Percentiles rank a stretch among this genome's conserved stretches.
Evolutionary conservation across 2,888 invertebrate genomes (phyloP).

Genomic region (Eristalis pertinax): DNA sequence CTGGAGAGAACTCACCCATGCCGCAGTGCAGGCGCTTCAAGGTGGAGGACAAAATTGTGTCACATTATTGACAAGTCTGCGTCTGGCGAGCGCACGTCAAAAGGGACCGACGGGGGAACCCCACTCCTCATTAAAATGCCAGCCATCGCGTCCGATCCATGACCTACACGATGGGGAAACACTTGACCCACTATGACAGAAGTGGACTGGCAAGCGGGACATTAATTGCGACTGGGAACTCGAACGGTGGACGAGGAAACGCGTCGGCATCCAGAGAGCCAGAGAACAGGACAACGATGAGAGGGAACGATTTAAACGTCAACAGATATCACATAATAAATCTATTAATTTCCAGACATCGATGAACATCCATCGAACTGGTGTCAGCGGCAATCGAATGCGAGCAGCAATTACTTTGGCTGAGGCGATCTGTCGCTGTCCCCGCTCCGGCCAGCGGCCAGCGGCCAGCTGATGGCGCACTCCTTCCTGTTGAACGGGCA

Average conservation of each 20-base stretch:
- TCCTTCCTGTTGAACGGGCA: constrained; percentile 60
- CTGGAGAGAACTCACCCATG: not conserved
- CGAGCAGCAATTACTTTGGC: constrained; percentile 70
- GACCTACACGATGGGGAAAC: constrained; percentile 52
- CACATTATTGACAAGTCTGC: constrained; percentile 61
- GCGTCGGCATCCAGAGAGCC: constrained; percentile 1
- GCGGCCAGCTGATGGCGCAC: constrained; percentile 43
- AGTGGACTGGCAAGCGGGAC: constrained; percentile 48
- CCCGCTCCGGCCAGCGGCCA: constrained; percentile 1
- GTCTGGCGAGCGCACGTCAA: constrained; percentile 24
- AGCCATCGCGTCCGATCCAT: constrained; percentile 17
- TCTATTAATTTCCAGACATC: constrained; percentile 71
- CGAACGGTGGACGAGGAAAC: constrained; percentile 25
- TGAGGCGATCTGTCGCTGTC: constrained; percentile 34
- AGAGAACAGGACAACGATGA: constrained; percentile 13
- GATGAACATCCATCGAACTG: constrained; percentile 71
- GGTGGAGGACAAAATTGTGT: constrained; percentile 62
- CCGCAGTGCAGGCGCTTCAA: constrained; percentile 27
- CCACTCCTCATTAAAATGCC: constrained; percentile 58
- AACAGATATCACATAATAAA: constrained; percentile 71
- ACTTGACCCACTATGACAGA: constrained; percentile 69
- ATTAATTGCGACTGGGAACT: constrained; percentile 39
- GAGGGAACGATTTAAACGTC: constrained; percentile 68
- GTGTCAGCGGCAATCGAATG: constrained; percentile 71
- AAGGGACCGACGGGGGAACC: constrained; percentile 45